Base-by-base conservation (phyloP, 2,113 vertebrate species). In the Microcebus lehilahytsara region DNA sequence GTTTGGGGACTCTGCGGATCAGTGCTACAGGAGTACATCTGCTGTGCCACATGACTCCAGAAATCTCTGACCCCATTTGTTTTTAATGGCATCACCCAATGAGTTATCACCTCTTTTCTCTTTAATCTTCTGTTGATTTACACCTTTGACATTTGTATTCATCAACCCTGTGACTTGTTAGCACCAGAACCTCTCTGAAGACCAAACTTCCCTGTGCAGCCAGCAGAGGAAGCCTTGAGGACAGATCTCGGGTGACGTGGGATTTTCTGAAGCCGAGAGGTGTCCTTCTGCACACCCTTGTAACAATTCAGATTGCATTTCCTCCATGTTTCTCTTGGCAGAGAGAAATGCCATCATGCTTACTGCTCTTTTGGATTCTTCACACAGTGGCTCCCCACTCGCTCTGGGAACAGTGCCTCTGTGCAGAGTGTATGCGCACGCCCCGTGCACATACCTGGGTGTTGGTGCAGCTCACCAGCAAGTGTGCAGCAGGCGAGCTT, bases 81-180 rank as follows among this genome's bases (percentile, higher is more conserved):
- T 98, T 89, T 98, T 97, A 85, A 91, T 96, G 97, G 89, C 95
- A 49, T 96, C 98, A 79, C 89, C 96, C 96, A 71, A 7, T 97
- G 97, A 95, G 64, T 98, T 97, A 89, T 86, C 27, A 0, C 49
- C 67, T 96, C 93, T 83, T 83, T 90, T 74, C 85, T 96, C 97
- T 96, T 97, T 97, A 96, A 97, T 97, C 96, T 96, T 85, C n/a
- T 97, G 89, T 98, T 97, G 77, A 96, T 96, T 97, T 93, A 91
- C 46, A 71, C 95, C 96, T 98, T 97, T 97, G 97, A 83, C 98
- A 97, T 97, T 98, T 91, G 95, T 97, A 75, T 83, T 81, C 20
- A 23, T 97, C 94, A 71, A 0, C 92, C 95, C 78, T 93, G 93
- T 93, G 97, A 81, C 97, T 97, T 81, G 85, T 83, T 92, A 97